Conservation (phyloP, 1,140 invertebrate genomes). For the Drosophila nannoptera region DNA sequence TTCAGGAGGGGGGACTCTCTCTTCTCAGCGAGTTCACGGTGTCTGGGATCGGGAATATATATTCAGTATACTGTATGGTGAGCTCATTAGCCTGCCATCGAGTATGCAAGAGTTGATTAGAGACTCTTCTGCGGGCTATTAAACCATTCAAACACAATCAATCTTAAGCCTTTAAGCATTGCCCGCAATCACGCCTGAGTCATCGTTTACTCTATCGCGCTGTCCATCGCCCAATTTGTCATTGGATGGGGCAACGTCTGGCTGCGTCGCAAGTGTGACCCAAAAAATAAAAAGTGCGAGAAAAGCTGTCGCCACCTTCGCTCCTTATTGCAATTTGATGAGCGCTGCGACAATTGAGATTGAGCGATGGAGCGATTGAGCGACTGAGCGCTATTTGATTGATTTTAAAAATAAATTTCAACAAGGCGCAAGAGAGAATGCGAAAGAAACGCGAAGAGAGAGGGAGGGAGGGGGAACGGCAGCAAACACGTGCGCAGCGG, state of each 20-base stretch:
- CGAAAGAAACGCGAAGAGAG: not conserved
- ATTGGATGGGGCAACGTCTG: slow-evolving; percentile 13
- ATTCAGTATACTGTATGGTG: not conserved
- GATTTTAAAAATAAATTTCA: slow-evolving; percentile 72
- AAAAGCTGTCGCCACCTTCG: slow-evolving; percentile 41
- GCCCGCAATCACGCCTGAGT: not conserved
- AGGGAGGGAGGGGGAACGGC: no score
- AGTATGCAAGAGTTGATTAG: not conserved
- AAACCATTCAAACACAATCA: no score
- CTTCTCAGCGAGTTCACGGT: no score
- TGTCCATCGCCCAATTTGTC: slow-evolving; percentile 46
- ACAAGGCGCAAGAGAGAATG: slow-evolving; percentile 3
- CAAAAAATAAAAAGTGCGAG: slow-evolving; percentile 26
- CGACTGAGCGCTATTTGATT: slow-evolving; percentile 53
- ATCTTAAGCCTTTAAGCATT: not conserved
- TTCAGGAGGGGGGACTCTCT: no score
- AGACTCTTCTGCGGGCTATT: no score
- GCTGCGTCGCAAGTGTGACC: slow-evolving; percentile 24
- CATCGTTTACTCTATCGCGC: slow-evolving; percentile 22
- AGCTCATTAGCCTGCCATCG: not conserved
- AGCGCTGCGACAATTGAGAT: slow-evolving; percentile 16
- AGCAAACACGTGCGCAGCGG: slow-evolving; percentile 57
- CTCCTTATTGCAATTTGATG: slow-evolving; percentile 49
- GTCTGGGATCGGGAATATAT: no score
- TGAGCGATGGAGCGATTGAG: not conserved